A percentile compares a stretch with the other conserved stretches of the same genome.
Evolutionary conservation across 2,113 vertebrate species (phyloP).

Genomic region (Ondatra zibethicus): DNA sequence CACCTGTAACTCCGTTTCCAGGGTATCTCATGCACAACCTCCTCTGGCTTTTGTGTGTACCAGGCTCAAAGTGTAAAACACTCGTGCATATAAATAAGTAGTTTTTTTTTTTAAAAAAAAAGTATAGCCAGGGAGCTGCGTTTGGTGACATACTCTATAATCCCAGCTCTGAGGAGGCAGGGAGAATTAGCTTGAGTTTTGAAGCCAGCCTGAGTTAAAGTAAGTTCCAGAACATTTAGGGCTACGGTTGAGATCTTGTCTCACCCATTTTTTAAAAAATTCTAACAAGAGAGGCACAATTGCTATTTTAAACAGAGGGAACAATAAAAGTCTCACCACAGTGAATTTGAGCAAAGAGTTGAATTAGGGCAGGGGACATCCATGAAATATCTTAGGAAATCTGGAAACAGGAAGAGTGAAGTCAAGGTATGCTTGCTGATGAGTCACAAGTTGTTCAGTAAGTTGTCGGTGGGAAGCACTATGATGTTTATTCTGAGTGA

Average conservation of each 20-base stretch:
- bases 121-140: not conserved
- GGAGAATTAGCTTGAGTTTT: not conserved
- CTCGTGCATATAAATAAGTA: not conserved
- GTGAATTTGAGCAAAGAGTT: conserved; percentile 29
- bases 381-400: not conserved
- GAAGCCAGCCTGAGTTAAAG: not conserved
- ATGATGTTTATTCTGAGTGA: not conserved
- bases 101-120: not conserved
- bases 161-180: not conserved
- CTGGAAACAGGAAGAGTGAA: not conserved
- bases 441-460: not conserved
- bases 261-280: not conserved
- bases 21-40: not conserved
- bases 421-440: not conserved
- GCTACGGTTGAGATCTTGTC: not conserved
- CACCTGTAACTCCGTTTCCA: not conserved
- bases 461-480: not conserved
- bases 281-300: not conserved
- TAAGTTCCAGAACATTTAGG: not conserved
- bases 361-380: not conserved
- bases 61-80: not conserved
- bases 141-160: not conserved
- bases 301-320: conserved; percentile 26
- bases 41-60: not conserved
- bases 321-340: not conserved